Evolutionary conservation across 2,797 vertebrate species (phyloP).

Genomic region (Cyclura pinguis): DNA sequence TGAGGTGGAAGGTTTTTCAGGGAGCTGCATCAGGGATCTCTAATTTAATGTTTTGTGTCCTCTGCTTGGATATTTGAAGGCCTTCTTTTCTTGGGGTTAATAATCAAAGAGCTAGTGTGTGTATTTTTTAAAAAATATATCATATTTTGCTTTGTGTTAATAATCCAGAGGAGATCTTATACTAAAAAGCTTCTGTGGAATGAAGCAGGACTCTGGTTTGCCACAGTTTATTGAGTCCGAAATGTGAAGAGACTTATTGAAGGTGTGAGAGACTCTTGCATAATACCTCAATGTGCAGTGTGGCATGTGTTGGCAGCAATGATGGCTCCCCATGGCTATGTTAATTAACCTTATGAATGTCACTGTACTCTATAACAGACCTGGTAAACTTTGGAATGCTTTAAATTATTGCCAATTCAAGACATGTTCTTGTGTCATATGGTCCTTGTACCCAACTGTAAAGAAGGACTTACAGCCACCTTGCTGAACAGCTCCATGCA

Average conservation of each 20-base stretch:
- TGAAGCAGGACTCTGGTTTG: background rate
- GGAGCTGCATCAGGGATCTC: background rate
- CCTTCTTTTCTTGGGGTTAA: background rate
- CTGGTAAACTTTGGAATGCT: background rate
- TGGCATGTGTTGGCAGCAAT: background rate
- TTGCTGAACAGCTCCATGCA: conserved; percentile 15
- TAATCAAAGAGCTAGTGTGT: background rate
- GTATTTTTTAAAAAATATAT: background rate
- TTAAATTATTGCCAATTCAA: background rate
- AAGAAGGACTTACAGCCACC: background rate
- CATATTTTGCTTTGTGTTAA: conserved; percentile 1
- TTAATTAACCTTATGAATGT: background rate
- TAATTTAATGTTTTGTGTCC: background rate
- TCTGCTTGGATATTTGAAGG: background rate
- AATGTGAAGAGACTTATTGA: background rate
- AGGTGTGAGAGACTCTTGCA: conserved; percentile 4
- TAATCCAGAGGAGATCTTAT: background rate
- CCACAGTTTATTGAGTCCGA: background rate
- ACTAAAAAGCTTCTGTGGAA: background rate
- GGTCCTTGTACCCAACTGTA: background rate
- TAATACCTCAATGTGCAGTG: background rate
- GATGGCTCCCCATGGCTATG: background rate
- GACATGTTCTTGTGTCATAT: background rate
- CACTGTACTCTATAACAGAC: background rate
- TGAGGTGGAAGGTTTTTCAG: background rate